Conservation (phyloP, 2,888 invertebrate species). For the Serrognathus titanus region DNA sequence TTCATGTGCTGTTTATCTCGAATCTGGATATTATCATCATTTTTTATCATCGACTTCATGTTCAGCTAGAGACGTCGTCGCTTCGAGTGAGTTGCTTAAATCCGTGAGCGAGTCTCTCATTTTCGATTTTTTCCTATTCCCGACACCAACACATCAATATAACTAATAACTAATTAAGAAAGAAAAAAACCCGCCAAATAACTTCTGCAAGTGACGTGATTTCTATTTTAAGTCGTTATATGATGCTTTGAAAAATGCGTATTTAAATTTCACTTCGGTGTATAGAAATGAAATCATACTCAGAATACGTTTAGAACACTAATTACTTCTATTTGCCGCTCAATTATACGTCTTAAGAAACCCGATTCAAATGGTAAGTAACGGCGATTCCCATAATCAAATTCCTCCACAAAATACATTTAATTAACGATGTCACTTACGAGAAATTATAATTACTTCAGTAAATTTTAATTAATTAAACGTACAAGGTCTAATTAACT, state of each 20-base stretch:
- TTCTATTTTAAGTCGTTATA: neutral
- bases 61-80: neutral
- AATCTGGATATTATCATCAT: constrained; percentile 1
- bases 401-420: too few species aligned
- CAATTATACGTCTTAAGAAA: too few species aligned
- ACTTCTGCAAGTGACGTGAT: neutral
- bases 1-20: neutral
- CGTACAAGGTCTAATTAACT: too few species aligned
- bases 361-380: too few species aligned
- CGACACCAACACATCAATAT: too few species aligned
- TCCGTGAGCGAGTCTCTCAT: neutral
- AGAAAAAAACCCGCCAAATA: neutral
- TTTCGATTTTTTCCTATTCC: too few species aligned
- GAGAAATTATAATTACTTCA: too few species aligned
- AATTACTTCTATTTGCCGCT: too few species aligned
- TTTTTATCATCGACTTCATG: neutral
- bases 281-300: neutral
- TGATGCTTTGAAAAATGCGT: neutral
- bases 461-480: too few species aligned
- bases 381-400: too few species aligned
- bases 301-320: too few species aligned
- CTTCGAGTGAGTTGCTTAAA: neutral
- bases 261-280: neutral
- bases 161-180: neutral
- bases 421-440: too few species aligned